These are phyloP conservation scores for Sarcophaga bullata DNA, from an alignment of 1,140 invertebrate species.

Conservation along the genomic window DNA sequence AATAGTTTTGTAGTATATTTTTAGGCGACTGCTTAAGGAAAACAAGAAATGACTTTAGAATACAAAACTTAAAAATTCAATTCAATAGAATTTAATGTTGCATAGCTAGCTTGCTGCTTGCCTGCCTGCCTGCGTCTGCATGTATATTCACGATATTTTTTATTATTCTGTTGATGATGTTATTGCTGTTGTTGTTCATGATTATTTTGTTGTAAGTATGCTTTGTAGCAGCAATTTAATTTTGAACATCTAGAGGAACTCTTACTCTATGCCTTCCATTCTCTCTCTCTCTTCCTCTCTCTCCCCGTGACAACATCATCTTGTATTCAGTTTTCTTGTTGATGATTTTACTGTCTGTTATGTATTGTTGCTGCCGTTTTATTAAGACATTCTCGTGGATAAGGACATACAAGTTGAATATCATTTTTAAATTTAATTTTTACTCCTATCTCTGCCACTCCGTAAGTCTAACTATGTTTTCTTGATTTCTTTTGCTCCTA, in stretches of 20 bases:
- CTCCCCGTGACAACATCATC: not conserved
- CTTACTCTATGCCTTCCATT: not conserved
- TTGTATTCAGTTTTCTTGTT: not conserved
- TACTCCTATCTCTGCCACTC: not conserved
- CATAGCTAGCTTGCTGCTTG: not conserved
- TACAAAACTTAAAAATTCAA: conserved; percentile 4
- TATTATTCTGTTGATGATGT: too few relatives aligned
- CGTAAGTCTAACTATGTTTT: not conserved
- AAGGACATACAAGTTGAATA: not conserved
- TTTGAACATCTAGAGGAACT: not conserved
- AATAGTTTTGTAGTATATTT: not conserved
- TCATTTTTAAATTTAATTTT: not conserved
- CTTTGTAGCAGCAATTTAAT: conserved; percentile 9
- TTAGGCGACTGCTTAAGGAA: not conserved
- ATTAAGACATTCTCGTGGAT: not conserved
- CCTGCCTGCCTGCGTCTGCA: not conserved
- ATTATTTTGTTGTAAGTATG: conserved; percentile 11
- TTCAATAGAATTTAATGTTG: conserved; percentile 11
- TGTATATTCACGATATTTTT: not conserved
- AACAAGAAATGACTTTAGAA: not conserved
- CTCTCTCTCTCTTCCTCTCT: not conserved
- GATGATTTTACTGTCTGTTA: not conserved
- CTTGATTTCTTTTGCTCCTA: not conserved
- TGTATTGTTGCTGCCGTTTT: not conserved
- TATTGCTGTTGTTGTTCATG: not conserved